Percentiles rank a stretch among this genome's conserved stretches.
phyloP scores from a whole-genome alignment of 2,113 vertebrate species.

The Gallinago paraguaiae region DNA sequence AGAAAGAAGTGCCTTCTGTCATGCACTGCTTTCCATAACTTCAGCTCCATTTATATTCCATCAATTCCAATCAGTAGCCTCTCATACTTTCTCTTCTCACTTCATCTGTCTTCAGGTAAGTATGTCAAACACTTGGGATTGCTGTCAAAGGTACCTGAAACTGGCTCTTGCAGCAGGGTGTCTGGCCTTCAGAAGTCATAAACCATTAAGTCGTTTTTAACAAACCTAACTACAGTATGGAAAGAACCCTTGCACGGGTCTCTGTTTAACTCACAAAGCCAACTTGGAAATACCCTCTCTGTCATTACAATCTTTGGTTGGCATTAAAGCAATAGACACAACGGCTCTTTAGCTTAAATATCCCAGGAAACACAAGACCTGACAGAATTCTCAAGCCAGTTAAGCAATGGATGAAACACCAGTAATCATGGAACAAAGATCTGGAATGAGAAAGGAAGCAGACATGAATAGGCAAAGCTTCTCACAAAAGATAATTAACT shows the following conservation, averaged over 20 bases:
- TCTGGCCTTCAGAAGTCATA: not conserved
- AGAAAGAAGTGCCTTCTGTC: not conserved
- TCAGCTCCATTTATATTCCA: not conserved
- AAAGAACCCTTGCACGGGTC: accelerated
- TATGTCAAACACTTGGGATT: not conserved
- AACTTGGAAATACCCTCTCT: not conserved
- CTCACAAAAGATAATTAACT: not conserved
- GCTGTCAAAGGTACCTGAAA: not conserved
- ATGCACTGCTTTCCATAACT: not conserved
- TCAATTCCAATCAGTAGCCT: not conserved
- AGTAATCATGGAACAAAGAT: not conserved
- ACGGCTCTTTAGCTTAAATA: not conserved
- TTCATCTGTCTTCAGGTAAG: not conserved
- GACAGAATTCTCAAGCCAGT: not conserved
- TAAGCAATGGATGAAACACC: not conserved
- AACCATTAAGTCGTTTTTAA: not conserved
- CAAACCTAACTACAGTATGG: not conserved
- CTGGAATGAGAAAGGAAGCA: not conserved
- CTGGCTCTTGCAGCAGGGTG: not conserved
- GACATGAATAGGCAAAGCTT: not conserved
- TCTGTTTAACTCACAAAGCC: not conserved
- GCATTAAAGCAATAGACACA: not conserved
- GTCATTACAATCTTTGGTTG: not conserved
- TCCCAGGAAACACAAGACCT: not conserved
- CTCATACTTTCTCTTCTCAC: not conserved